These are phyloP conservation scores for Noctua janthe DNA, from an alignment of 2,888 invertebrate genomes.

Conservation along the genomic window DNA sequence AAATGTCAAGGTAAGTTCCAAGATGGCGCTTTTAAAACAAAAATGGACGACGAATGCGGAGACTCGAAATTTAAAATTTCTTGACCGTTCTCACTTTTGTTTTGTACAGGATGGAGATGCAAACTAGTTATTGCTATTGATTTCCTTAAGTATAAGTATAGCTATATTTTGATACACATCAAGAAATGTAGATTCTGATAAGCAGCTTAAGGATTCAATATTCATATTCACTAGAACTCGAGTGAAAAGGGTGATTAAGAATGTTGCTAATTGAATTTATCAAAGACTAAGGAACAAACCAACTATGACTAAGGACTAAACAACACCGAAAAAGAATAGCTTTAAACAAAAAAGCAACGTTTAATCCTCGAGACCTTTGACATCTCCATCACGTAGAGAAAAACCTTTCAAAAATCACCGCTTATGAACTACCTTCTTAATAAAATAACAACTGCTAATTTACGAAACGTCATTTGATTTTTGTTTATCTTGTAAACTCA, in stretches of 20 bases:
- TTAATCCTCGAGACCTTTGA: not conserved
- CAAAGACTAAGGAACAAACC: not conserved
- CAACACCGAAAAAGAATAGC: not conserved
- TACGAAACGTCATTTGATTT: slow-evolving; percentile 48
- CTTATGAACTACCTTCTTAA: slow-evolving; percentile 5
- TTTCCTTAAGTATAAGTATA: not conserved
- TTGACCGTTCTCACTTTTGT: slow-evolving; percentile 34
- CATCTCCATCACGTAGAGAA: not conserved
- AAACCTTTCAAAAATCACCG: not conserved
- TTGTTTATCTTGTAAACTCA: slow-evolving; percentile 51
- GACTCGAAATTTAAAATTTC: slow-evolving; percentile 38
- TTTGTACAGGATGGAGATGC: not conserved
- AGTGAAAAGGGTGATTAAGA: not conserved
- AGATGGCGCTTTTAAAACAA: slow-evolving; percentile 77
- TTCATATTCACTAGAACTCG: not conserved
- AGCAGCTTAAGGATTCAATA: not conserved
- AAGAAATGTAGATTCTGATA: not conserved
- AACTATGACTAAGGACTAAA: no score
- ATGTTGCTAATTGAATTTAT: no score
- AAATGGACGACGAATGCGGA: slow-evolving; percentile 68
- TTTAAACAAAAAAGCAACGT: not conserved
- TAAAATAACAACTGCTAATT: slow-evolving; percentile 50
- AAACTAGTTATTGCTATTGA: not conserved
- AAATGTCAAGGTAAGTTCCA: slow-evolving; percentile 86
- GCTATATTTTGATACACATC: not conserved